phyloP scores from a whole-genome alignment of 2,888 invertebrate species.

The Hedya salicella region DNA sequence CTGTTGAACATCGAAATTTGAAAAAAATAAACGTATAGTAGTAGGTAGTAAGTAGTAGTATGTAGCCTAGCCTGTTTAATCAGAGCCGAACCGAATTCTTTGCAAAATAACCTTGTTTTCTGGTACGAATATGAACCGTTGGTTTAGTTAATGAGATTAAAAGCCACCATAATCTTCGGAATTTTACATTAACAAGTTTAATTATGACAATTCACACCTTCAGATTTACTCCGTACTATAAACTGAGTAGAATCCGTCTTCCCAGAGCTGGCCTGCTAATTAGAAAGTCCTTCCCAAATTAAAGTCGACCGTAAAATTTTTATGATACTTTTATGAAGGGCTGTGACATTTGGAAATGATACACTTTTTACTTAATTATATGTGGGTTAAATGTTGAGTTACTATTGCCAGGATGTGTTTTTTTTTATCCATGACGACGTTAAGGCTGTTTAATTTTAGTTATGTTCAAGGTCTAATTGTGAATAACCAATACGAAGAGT shows the following conservation, averaged over 20 bases:
- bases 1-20: too few species aligned
- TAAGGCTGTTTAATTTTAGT: too few species aligned
- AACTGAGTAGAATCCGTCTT: conserved; percentile 34
- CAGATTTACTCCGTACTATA: conserved; percentile 33
- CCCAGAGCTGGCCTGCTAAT: conserved; percentile 32
- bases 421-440: background rate
- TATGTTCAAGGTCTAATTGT: too few species aligned
- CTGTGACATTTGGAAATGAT: conserved; percentile 24
- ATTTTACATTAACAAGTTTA: conserved; percentile 34
- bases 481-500: too few species aligned
- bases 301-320: conserved; percentile 28
- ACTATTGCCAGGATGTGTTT: background rate
- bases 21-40: too few species aligned
- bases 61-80: too few species aligned
- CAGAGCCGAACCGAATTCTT: too few species aligned
- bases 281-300: conserved; percentile 38
- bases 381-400: background rate
- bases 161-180: conserved; percentile 22
- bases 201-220: conserved; percentile 43
- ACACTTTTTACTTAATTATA: conserved; percentile 16
- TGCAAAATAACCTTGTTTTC: too few species aligned
- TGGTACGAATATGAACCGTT: background rate
- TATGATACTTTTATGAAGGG: conserved; percentile 34
- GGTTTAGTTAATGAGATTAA: conserved; percentile 20
- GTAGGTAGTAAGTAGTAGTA: too few species aligned